Evolutionary conservation across 2,888 invertebrate genomes (phyloP), one percentile per base, ranked within the genome.

Genomic region (Mythimna albipuncta): DNA sequence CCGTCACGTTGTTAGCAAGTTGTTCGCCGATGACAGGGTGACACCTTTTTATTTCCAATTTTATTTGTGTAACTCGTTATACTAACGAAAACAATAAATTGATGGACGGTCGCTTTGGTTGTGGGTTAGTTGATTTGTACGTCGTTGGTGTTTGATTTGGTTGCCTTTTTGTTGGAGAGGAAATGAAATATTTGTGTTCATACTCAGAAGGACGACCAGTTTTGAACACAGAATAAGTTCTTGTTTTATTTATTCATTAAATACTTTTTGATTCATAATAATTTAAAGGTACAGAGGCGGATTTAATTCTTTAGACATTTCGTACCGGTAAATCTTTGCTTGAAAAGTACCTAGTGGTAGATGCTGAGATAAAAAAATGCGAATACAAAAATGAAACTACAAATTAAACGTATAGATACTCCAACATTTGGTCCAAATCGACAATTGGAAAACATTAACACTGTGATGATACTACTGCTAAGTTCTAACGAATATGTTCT

Each of bases 51-150:
- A 83, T 86, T 80, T 81, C 79, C 78, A 80, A 76, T 78, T 86
- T 87, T 84, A 87, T 87, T 87, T 87, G 85, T 87, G 73, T 84
- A 77, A 85, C 87, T 81, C 78, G 86, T 87, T 85, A 85, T 64
- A 79, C 69, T 81, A 84, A 82, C 85, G 81, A 79, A 84, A 87
- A 86, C 84, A 86, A 86, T 87, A 85, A 86, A 85, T 82, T 85
- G 87, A 86, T 75, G 77, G 86, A 75, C 79, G 16, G 9, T 47
- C 50, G 75, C 59, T 69, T 63, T 47, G 63, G 44, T 75, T 58
- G 62, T 59, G 19, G 35, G 54, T 64, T 41, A 57, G 64, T 69
- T 77, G 52, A 54, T 67, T 81, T 69, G 32, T 19, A 35, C 26
- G 47, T 59, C 6, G 61, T 69, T 52, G 16, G 41, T 61, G 10